Evolutionary conservation across 1,140 invertebrate genomes (phyloP).

Genomic region (Drosophila tropicalis): DNA sequence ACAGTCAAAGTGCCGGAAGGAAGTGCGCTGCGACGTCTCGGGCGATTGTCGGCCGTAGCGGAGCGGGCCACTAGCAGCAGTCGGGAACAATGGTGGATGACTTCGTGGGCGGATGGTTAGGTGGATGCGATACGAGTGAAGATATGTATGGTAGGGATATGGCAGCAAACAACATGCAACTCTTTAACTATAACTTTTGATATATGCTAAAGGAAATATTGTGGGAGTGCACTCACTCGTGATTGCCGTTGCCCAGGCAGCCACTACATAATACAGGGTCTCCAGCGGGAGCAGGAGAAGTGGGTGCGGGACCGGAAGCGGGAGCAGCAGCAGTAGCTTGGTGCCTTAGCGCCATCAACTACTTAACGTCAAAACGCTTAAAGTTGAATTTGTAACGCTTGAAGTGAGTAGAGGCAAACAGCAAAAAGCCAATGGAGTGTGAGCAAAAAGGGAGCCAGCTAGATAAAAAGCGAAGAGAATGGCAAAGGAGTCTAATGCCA

Average conservation of each 20-base stretch:
- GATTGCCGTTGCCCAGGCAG: conserved; percentile 60
- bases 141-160: conserved; percentile 11
- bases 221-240: conserved; percentile 73
- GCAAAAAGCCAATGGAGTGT: conserved; percentile 75
- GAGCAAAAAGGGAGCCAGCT: conserved; percentile 23
- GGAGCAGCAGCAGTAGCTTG: background rate
- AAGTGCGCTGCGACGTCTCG: conserved; percentile 42
- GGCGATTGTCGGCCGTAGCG: conserved; percentile 4
- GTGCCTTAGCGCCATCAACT: conserved; percentile 61
- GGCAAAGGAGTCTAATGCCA: conserved; percentile 54
- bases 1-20: conserved; percentile 70
- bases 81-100: conserved; percentile 27
- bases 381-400: conserved; percentile 80
- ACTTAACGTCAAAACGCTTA: conserved; percentile 80
- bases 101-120: background rate
- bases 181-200: conserved; percentile 81
- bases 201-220: conserved; percentile 79
- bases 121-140: background rate
- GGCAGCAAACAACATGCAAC: conserved; percentile 60
- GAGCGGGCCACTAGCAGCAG: background rate
- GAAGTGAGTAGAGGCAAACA: conserved; percentile 65
- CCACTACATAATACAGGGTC: conserved; percentile 23
- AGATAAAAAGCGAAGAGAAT: background rate
- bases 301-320: background rate
- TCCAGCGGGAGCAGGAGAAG: conserved; percentile 21